Evolutionary conservation across 2,797 vertebrate species (phyloP), one percentile per base, ranked within the genome.

Genomic region (Bradypodion pumilum): DNA sequence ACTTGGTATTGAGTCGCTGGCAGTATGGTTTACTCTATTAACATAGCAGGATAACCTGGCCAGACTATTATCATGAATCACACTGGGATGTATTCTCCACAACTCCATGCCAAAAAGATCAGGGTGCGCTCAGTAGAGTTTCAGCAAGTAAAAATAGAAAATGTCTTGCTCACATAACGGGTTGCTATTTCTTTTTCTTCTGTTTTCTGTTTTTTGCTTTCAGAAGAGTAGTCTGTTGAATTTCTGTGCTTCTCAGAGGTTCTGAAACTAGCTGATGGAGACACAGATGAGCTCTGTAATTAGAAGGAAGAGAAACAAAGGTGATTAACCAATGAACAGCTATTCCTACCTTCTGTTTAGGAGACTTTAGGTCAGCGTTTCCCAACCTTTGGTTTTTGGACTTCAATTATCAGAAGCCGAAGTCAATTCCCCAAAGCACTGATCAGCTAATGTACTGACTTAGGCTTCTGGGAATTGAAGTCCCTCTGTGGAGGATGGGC

Each of bases 181-280:
- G 96, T 92, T 86, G 96, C 94, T 88, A 98, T 95, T 93, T 99
- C 98, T 86, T 99, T 99, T 86, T 99, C 98, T 78, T 98, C 98
- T 1, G 97, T 98, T 94, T 98, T 98, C 95, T 97, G 98, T 75
- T 98, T 99, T 96, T 99, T 99, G 95, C 95, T 97, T 27, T 99
- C 98, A 32, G 97, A 97, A 62, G 97, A 96, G 91, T 97, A 98
- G 92, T 98, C 98, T 63, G 96, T 96, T 7, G 98, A 97, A 94
- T 97, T 98, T 90, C 97, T 95, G 93, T 98, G 98, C 90, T 99
- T 99, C 95, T 98, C 98, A 91, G 96, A 96, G 59, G 97, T 91
- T 94, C 98, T 97, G 92, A 98, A 98, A 95, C 98, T 98, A 91
- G 98, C 97, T 69, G 98, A 98, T 2, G 98, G 98, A 89, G 98